These are phyloP conservation scores for Apamea epomidion DNA, from an alignment of 2,888 invertebrate species.

Conservation along the genomic window DNA sequence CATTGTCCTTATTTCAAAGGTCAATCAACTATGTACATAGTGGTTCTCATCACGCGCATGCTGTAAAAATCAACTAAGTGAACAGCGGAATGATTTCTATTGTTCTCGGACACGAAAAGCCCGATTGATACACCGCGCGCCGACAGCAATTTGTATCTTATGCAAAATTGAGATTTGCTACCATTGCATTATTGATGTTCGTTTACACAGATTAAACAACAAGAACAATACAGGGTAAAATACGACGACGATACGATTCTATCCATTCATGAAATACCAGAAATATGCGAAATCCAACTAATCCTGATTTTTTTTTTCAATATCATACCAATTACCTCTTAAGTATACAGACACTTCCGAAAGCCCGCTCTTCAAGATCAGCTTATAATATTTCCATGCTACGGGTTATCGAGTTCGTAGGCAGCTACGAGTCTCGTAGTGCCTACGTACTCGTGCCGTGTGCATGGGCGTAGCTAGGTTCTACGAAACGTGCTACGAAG, in stretches of 20 bases:
- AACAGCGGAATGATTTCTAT: slow-evolving; percentile 42
- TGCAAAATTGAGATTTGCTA: slow-evolving; percentile 13
- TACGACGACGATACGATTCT: neutral
- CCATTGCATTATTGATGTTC: slow-evolving; percentile 26
- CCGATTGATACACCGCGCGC: slow-evolving; percentile 8
- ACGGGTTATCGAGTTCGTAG: slow-evolving; percentile 5
- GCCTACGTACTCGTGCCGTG: slow-evolving; percentile 24
- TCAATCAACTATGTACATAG: slow-evolving; percentile 14
- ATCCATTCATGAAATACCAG: neutral
- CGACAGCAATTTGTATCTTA: slow-evolving; percentile 17
- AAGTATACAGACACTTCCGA: slow-evolving; percentile 4
- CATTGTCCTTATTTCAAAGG: slow-evolving; percentile 8
- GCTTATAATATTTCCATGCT: slow-evolving; percentile 17
- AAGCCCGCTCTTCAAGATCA: slow-evolving; percentile 14
- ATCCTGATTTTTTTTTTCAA: neutral
- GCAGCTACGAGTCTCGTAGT: slow-evolving; percentile 31
- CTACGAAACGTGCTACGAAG: slow-evolving; percentile 47
- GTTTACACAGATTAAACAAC: slow-evolving; percentile 1
- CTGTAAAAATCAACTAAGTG: slow-evolving; percentile 32
- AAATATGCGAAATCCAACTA: neutral
- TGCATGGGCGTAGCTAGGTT: slow-evolving; percentile 24
- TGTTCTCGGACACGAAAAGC: slow-evolving; percentile 32
- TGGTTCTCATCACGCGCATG: slow-evolving; percentile 11
- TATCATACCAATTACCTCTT: slow-evolving; percentile 32
- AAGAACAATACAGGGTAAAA: neutral